Base-by-base conservation (phyloP, 2,797 vertebrate genomes). In the Lacerta bilineata region DNA sequence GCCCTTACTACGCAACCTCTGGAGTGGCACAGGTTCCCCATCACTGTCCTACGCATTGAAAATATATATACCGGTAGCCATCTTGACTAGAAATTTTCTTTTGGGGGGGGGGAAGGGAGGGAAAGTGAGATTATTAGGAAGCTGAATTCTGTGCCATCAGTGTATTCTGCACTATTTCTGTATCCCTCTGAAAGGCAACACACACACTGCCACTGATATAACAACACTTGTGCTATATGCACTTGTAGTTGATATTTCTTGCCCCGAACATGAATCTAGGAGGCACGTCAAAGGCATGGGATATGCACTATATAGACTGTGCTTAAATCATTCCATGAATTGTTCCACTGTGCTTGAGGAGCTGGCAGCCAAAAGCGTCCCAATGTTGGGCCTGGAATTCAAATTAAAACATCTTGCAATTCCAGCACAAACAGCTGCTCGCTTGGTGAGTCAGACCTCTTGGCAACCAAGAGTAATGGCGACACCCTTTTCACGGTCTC, bases 191-290 rank as follows among this genome's bases (percentile, higher is more conserved):
- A 84, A 84, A n/a, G 20, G 10, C 50, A 50, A 50, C 46, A 50
- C 46, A 50, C 46, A 50, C 46, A n/a, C 10, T 41, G 8, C 18
- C 29, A 46, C 17, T 18, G 39, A n/a, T 68, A 46, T 33, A 3
- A 55, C 50, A 46, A 17, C 36, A 41, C 15, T 72, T 13, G 17
- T 36, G 25, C 10, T n/a, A 11, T 46, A 15, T n/a, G 17, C 33
- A 8, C 23, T 50, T 39, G 55, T 2, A 43, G 64, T 46, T 74
- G 3, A 64, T 59, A 17, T 13, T 74, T 83, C 74, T 91, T 3
- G 29, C 87, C 88, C 68, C 33, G 83, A 71, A 61, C 61, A 3
- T 4, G 91, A 86, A 84, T 15, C 87, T 50, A 68, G 25, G 64
- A 8, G 25, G 64, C 64, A 68, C n/a, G 64, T 9, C 25, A 68